Evolutionary conservation across 2,113 vertebrate species (phyloP).

Genomic region (Egretta garzetta): DNA sequence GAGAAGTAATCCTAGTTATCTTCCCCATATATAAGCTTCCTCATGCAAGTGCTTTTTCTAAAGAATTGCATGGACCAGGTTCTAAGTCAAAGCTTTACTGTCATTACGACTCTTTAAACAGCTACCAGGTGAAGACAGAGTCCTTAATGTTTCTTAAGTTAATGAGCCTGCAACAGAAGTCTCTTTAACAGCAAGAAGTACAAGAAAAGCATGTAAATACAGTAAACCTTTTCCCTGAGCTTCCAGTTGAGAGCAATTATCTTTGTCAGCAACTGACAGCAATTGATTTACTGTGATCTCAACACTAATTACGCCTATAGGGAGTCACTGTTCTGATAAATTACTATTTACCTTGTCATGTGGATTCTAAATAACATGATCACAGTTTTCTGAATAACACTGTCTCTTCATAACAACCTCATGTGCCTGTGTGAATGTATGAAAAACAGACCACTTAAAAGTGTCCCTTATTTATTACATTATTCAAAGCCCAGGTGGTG

Average conservation of each 20-base stretch:
- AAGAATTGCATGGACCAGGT: not conserved
- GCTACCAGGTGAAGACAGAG: not conserved
- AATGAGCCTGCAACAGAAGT: not conserved
- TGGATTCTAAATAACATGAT: not conserved
- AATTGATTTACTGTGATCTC: conserved; percentile 16
- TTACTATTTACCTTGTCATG: not conserved
- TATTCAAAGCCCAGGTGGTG: not conserved
- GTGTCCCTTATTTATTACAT: not conserved
- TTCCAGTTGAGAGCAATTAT: conserved; percentile 1
- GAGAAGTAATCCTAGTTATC: not conserved
- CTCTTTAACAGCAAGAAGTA: not conserved
- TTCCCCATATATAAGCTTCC: not conserved
- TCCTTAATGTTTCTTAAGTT: not conserved
- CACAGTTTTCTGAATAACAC: not conserved
- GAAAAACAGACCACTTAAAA: not conserved
- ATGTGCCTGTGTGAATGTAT: accelerated
- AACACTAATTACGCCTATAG: not conserved
- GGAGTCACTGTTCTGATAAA: conserved; percentile 13
- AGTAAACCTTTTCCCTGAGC: not conserved
- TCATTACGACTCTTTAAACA: not conserved
- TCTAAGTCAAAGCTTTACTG: not conserved
- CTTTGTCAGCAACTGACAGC: conserved; percentile 2
- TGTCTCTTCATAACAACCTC: not conserved
- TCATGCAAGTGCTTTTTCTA: not conserved
- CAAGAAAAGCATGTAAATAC: not conserved